Base-by-base conservation (phyloP, 92 coral and sea anemone species). In the Montipora capitata region DNA sequence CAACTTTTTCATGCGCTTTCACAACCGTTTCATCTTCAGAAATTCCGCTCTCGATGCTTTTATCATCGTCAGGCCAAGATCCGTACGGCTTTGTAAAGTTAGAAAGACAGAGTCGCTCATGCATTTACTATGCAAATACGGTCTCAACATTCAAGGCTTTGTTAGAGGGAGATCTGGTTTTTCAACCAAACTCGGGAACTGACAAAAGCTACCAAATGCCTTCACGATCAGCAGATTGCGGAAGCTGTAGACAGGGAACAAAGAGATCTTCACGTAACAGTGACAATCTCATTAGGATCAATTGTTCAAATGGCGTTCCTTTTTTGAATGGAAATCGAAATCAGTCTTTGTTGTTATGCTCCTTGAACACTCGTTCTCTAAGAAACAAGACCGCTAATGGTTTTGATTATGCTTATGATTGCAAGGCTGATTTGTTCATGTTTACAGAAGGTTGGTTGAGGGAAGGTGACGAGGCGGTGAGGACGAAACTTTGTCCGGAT, bases 401-500 rank as follows among this genome's bases (percentile, higher is more conserved):
- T 27, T 27, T 27, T 59, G 84, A 65, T 80, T 80, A 49, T 45
- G 67, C 76, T 66, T 80, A 42, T 45, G 76, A 80, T 48, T 67
- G 85, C 45, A 80, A 67, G 65, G 76, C 77, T 10, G 85, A 80
- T 67, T 67, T 65, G 85, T 10, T 80, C 58, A 80, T 71, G 49
- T 80, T 68, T 80, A 80, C 45, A 62, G 76, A 80, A 80, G 67
- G 76, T 62, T 80, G 85, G 85, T 66, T 67, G 85, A 67, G 85
- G 77, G 85, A 80, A 15, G 76, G 63, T 27, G 76, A 80, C 65
- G 65, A 66, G 14, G 76, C 77, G 54, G 68, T 82, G 75, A 80
- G 45, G 81, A 74, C 75, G 41, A 62, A 84, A 57, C 88, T 84
- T 84, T 85, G 89, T 74, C 83, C 83, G 18, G 89, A 84, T 85